Percentiles rank a stretch among this genome's conserved stretches.
These are phyloP conservation scores for Brachymystax lenok DNA, from an alignment of 2,797 vertebrate genomes.

Conservation along the genomic window DNA sequence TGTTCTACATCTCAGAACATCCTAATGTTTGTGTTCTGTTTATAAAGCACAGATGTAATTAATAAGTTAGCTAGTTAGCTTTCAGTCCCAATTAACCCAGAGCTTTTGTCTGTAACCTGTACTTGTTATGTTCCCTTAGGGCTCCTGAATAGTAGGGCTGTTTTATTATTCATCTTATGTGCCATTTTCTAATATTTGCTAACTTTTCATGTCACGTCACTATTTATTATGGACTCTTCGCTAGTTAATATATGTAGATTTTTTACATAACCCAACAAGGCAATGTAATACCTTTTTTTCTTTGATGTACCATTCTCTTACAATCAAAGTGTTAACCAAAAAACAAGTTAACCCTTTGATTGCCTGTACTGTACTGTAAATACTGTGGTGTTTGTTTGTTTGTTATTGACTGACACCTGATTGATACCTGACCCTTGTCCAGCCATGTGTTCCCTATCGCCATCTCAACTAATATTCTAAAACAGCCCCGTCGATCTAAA, in stretches of 20 bases:
- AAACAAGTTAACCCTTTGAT: constrained; percentile 56
- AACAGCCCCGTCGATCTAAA: constrained; percentile 31
- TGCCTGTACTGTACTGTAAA: constrained; percentile 68
- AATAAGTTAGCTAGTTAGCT: constrained; percentile 54
- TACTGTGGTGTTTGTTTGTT: constrained; percentile 61
- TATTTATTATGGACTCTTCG: constrained; percentile 70
- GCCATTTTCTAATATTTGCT: constrained; percentile 67
- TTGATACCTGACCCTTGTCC: constrained; percentile 64
- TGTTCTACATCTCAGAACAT: constrained; percentile 40
- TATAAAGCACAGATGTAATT: constrained; percentile 65
- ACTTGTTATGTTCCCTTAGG: constrained; percentile 57
- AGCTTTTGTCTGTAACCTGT: constrained; percentile 57
- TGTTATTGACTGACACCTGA: constrained; percentile 66
- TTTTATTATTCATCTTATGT: constrained; percentile 54
- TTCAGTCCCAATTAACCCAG: constrained; percentile 48
- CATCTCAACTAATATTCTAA: constrained; percentile 39
- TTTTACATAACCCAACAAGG: constrained; percentile 50
- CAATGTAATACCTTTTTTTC: constrained; percentile 40
- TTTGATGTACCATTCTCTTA: constrained; percentile 65
- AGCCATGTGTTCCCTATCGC: constrained; percentile 21
- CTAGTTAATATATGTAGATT: constrained; percentile 25
- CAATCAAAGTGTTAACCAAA: constrained; percentile 36
- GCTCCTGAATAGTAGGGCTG: constrained; percentile 47
- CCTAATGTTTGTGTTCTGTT: constrained; percentile 59
- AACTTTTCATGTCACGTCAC: constrained; percentile 64